phyloP scores from a whole-genome alignment of 1,140 invertebrate species.

The Musca domestica region DNA sequence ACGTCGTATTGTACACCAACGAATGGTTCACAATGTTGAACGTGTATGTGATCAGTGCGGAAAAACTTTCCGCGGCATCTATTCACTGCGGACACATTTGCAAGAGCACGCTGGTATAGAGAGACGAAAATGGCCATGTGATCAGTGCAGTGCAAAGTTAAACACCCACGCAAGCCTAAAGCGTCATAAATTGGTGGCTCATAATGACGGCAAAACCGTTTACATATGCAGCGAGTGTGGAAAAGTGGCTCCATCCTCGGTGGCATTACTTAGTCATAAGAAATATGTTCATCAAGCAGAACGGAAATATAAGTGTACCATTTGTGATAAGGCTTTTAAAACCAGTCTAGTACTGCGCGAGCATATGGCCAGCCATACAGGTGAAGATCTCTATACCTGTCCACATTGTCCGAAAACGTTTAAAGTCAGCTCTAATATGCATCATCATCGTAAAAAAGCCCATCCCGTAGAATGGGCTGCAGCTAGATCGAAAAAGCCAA shows the following conservation, averaged over 20 bases:
- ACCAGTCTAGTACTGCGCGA: conserved; percentile 30
- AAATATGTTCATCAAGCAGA: conserved; percentile 32
- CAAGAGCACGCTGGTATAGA: conserved; percentile 16
- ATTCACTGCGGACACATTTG: conserved; percentile 13
- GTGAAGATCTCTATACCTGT: conserved; percentile 39
- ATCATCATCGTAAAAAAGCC: conserved; percentile 38
- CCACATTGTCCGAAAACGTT: conserved; percentile 41
- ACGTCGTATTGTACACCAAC: conserved; percentile 35
- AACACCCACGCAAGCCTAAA: conserved; percentile 34
- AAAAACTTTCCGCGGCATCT: conserved; percentile 29
- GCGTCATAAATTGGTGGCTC: conserved; percentile 34
- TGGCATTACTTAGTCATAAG: conserved; percentile 31
- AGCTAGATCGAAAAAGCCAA: background rate
- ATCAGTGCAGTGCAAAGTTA: conserved; percentile 13
- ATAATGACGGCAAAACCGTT: conserved; percentile 31
- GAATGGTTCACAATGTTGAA: conserved; percentile 30
- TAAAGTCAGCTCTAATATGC: conserved; percentile 39
- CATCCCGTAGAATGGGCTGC: conserved; percentile 35
- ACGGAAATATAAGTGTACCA: conserved; percentile 35
- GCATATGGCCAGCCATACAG: conserved; percentile 41
- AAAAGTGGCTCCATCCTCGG: conserved; percentile 27
- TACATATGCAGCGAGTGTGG: conserved; percentile 37
- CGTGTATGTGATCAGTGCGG: conserved; percentile 37
- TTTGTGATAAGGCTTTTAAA: conserved; percentile 39
- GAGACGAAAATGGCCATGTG: conserved; percentile 14